A percentile compares a stretch with the other conserved stretches of the same genome.
These are phyloP conservation scores for Dasypolia templi DNA, from an alignment of 2,888 invertebrate species.

Conservation along the genomic window DNA sequence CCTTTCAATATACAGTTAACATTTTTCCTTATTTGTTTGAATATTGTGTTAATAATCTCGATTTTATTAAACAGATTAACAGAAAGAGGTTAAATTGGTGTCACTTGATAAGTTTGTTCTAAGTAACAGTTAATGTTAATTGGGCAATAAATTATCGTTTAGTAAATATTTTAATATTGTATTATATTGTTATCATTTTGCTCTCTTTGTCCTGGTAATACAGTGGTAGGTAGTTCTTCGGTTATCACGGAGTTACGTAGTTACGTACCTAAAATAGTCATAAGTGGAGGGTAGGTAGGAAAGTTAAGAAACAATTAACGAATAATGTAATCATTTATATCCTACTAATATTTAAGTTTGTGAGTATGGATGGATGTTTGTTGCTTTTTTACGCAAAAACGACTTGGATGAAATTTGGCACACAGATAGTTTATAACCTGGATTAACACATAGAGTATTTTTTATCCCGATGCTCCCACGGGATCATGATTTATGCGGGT, in stretches of 20 bases:
- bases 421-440: too few species aligned
- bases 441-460: too few species aligned
- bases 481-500: too few species aligned
- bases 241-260: background rate
- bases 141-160: conserved; percentile 19
- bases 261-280: background rate
- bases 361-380: too few species aligned
- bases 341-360: too few species aligned
- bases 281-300: too few species aligned
- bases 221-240: conserved; percentile 4
- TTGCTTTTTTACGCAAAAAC: too few species aligned
- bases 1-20: background rate
- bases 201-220: background rate
- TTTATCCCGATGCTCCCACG: too few species aligned
- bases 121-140: conserved; percentile 18
- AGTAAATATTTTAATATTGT: conserved; percentile 26
- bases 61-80: background rate
- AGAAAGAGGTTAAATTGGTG: conserved; percentile 23
- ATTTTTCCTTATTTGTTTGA: conserved; percentile 3
- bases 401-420: too few species aligned
- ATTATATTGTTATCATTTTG: background rate
- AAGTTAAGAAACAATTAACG: background rate
- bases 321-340: background rate
- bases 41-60: conserved; percentile 11
- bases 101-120: conserved; percentile 33